Conservation (phyloP, 92 coral and sea anemone genomes). For the Galaxea fascicularis region DNA sequence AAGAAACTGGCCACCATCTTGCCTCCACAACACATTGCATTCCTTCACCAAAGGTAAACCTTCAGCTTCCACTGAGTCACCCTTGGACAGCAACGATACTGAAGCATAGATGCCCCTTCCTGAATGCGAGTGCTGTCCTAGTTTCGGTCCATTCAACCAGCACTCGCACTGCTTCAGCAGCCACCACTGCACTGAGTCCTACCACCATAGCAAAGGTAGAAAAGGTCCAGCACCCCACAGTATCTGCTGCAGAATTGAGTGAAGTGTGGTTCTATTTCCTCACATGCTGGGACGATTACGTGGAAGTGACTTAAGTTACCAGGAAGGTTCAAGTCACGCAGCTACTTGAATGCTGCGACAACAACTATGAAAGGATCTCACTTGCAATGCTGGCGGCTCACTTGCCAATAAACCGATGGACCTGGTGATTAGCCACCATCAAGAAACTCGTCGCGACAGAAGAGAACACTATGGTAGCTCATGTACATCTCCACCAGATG, state of each 20-base stretch:
- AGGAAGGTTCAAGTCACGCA: constrained; percentile 69
- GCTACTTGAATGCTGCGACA: constrained; percentile 74
- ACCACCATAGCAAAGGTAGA: constrained; percentile 21
- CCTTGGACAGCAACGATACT: too few relatives aligned
- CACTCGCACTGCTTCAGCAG: constrained; percentile 35
- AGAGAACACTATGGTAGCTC: constrained; percentile 73
- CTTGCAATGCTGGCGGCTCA: constrained; percentile 67
- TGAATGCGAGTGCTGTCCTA: constrained; percentile 63
- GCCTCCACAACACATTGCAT: too few relatives aligned
- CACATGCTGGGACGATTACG: constrained; percentile 68
- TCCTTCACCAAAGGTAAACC: too few relatives aligned
- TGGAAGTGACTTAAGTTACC: constrained; percentile 56
- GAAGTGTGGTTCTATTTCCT: constrained; percentile 72
- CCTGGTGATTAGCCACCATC: constrained; percentile 52
- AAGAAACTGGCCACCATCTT: too few relatives aligned
- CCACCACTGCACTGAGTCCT: constrained; percentile 19
- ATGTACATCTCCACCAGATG: constrained; percentile 73
- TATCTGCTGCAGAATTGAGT: constrained; percentile 61
- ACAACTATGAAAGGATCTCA: constrained; percentile 72
- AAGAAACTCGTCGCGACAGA: constrained; percentile 64
- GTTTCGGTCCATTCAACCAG: constrained; percentile 61
- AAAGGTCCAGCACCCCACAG: constrained; percentile 51
- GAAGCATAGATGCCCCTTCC: too few relatives aligned
- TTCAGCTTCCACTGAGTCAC: too few relatives aligned
- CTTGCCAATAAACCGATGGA: constrained; percentile 60